Evolutionary conservation across 2,797 vertebrate species (phyloP), one percentile per base, ranked within the genome.

Genomic region (Varecia variegata): DNA sequence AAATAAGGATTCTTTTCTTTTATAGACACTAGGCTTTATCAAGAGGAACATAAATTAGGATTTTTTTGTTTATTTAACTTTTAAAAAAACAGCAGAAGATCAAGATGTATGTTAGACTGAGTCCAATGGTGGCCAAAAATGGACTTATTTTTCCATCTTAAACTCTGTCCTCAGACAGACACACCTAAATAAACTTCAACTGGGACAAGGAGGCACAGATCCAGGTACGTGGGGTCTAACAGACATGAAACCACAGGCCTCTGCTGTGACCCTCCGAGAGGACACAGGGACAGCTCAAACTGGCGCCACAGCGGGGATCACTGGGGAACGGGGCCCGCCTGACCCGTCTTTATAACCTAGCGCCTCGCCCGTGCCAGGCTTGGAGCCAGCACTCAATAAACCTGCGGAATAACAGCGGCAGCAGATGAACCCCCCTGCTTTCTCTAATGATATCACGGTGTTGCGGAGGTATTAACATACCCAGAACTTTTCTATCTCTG

Each of bases 111-210:
- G 35, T 82, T 65, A n/a, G 84, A 56, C 52, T 2, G 2, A 23
- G 40, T 18, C n/a, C 54, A 47, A 27, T 2, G 56, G 65, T 38
- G 6, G 60, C 81, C 88, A 80, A 65, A 88, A 90, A 85, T 6
- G 35, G 90, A 62, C 35, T 68, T 88, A 84, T 20, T 97, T 88
- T 90, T 62, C 93, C 47, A 0, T 54, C 47, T 81, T 83, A 92
- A 87, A 95, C 76, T 47, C 85, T 82, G 68, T 95, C 76, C 62
- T 95, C 82, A 92, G 89, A 77, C 60, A 67, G 76, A 95, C 87
- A 93, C 23, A 83, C 90, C 95, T 92, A 90, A 93, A 71, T 58
- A 93, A 96, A 97, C 82, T 58, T 30, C 3, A 0, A 14, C 56
- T 32, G 81, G 83, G 92, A 94, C 80, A 88, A 87, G 54, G 94